Percentiles rank a stretch among this genome's conserved stretches.
Conservation (phyloP, 2,797 vertebrate genomes). For the Alca torda region DNA sequence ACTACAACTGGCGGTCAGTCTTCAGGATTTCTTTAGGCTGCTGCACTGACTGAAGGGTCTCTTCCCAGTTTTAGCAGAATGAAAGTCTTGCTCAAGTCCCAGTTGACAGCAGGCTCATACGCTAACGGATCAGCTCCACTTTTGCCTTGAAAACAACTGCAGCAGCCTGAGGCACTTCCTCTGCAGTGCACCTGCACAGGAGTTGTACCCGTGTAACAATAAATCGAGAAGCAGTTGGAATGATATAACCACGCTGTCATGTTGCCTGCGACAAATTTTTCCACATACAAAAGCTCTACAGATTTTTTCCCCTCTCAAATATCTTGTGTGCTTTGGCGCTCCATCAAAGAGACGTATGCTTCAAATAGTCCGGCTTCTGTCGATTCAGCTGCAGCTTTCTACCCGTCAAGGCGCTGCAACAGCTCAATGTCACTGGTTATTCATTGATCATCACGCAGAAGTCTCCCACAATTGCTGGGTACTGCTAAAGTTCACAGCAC, state of each 20-base stretch:
- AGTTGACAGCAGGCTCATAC: neutral
- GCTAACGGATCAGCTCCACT: neutral
- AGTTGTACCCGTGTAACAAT: neutral
- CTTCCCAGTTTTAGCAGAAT: neutral
- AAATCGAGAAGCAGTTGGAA: neutral
- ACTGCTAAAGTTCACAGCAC: neutral
- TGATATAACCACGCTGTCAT: neutral
- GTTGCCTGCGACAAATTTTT: neutral
- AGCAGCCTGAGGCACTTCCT: neutral
- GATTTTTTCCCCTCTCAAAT: neutral
- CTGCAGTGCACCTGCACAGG: neutral
- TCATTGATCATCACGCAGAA: neutral
- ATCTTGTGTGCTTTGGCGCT: constrained; percentile 18
- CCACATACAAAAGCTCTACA: neutral
- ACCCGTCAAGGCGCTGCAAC: neutral
- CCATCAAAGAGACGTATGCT: neutral
- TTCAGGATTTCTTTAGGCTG: neutral
- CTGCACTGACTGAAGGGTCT: neutral
- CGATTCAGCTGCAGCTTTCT: constrained; percentile 11
- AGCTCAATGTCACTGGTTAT: constrained; percentile 18
- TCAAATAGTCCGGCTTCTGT: neutral
- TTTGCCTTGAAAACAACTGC: neutral
- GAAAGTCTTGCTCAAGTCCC: neutral
- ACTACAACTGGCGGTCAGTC: neutral
- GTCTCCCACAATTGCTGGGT: neutral